Evolutionary conservation across 2,797 vertebrate genomes (phyloP).

Genomic region (Chiroxiphia lanceolata): DNA sequence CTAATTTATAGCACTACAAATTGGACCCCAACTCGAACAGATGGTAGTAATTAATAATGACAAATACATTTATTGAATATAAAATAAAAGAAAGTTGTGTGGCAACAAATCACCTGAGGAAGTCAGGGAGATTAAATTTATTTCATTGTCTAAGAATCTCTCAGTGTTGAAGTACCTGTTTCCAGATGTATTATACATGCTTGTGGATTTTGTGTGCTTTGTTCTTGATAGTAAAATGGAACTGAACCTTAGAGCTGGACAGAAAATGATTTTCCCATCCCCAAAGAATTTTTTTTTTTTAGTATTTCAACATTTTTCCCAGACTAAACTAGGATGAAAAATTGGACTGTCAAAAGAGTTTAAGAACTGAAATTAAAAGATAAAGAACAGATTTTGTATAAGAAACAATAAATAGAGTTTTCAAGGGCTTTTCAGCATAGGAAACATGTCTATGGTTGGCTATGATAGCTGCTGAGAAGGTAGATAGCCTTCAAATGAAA

Average conservation of each 20-base stretch:
- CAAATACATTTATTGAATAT: conserved; percentile 10
- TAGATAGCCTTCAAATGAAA: neutral
- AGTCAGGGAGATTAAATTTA: conserved; percentile 17
- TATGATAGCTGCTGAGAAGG: neutral
- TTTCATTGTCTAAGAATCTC: neutral
- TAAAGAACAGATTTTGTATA: conserved; percentile 30
- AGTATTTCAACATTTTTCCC: conserved; percentile 14
- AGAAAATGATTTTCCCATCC: conserved; percentile 21
- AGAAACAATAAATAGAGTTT: conserved; percentile 24
- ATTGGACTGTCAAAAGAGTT: conserved; percentile 39
- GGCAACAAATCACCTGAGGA: conserved; percentile 37
- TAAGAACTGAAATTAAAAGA: conserved; percentile 29
- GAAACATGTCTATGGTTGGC: neutral
- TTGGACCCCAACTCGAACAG: neutral
- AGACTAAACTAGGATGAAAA: conserved; percentile 34
- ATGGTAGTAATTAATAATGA: conserved; percentile 30
- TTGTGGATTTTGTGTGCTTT: neutral
- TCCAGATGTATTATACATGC: conserved; percentile 19
- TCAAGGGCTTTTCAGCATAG: neutral
- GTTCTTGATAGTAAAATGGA: neutral
- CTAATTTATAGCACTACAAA: neutral
- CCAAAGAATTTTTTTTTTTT: neutral
- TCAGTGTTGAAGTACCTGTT: neutral
- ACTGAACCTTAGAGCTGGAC: neutral
- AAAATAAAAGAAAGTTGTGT: neutral